Base-by-base conservation (phyloP, 2,113 vertebrate species). In the Spea multiplicata region DNA sequence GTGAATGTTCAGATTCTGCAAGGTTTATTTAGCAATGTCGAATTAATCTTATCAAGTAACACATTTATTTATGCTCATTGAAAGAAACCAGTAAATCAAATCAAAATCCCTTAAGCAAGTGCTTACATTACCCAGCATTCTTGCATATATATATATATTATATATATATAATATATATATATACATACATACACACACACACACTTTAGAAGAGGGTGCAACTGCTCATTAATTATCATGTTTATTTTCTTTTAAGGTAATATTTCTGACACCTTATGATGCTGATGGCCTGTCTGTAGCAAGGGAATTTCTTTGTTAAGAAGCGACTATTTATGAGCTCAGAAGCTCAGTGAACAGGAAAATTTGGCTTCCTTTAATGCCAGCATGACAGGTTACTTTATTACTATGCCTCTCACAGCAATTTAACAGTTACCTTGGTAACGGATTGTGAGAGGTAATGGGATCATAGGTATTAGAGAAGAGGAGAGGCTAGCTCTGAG, bases 401-500 rank as follows among this genome's bases (percentile, higher is more conserved):
- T 93, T 93, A 91, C 90, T 84, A 87, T 92, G 91, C 91, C 91
- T 93, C 93, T 92, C 92, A 91, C 89, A 92, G 91, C 91, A 93
- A 93, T 93, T 94, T 93, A 93, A 87, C 93, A 92, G 92, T 94
- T 93, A 90, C 93, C 91, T 87, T 92, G 92, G 93, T 89, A 94
- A 93, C 93, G 84, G 91, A 92, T 92, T 91, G 90, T 85, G 91
- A 90, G 90, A 93, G 89, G 92, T 93, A 93, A 94, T 93, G 91
- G 91, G 92, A 92, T 94, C 92, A 91, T 86, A 91, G 85, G 89
- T 88, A 84, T 88, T 84, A 88, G 85, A 85, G 86, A 78, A 75
- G 83, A 91, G 86, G 88, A 88, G 87, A 87, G 89, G 89, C 89
- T 84, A 90, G 88, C 83, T 6, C 1, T 6, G 83, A 88, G 87